Conservation (phyloP, 2,888 invertebrate species). For the Heliconius aoede region DNA sequence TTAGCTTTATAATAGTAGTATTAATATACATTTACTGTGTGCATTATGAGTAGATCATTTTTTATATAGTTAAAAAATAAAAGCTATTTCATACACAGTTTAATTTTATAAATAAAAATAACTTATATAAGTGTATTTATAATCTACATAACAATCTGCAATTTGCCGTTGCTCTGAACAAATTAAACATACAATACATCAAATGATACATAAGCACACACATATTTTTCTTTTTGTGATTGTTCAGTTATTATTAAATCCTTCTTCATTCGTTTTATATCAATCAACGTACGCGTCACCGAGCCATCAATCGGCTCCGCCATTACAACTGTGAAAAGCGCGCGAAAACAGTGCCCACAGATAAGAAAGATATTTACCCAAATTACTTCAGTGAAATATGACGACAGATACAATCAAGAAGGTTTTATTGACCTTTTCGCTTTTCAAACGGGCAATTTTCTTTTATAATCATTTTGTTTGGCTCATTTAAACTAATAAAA, state of each 20-base stretch:
- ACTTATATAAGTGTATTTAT: background rate
- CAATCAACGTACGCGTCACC: slow-evolving; percentile 40
- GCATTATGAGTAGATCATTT: too few species aligned
- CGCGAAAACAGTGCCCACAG: slow-evolving; percentile 56
- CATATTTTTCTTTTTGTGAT: background rate
- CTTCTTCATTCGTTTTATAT: slow-evolving; percentile 32
- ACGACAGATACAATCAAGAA: slow-evolving; percentile 35
- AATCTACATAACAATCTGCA: background rate
- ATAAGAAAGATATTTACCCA: slow-evolving; percentile 54
- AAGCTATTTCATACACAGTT: too few species aligned
- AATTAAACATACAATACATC: background rate
- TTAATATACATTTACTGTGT: too few species aligned
- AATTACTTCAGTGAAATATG: slow-evolving; percentile 37
- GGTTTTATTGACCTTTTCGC: slow-evolving; percentile 27
- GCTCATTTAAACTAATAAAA: slow-evolving; percentile 29
- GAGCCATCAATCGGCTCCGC: slow-evolving; percentile 47
- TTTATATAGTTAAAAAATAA: too few species aligned
- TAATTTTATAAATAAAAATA: background rate
- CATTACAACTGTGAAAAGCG: slow-evolving; percentile 59
- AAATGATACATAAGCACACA: background rate
- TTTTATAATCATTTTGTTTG: slow-evolving; percentile 23
- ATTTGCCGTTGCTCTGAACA: background rate
- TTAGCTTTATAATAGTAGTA: too few species aligned
- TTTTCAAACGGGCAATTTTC: slow-evolving; percentile 20
- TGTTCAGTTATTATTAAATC: slow-evolving; percentile 12